phyloP scores from a whole-genome alignment of 2,888 invertebrate genomes.

The Girardia tigrina region DNA sequence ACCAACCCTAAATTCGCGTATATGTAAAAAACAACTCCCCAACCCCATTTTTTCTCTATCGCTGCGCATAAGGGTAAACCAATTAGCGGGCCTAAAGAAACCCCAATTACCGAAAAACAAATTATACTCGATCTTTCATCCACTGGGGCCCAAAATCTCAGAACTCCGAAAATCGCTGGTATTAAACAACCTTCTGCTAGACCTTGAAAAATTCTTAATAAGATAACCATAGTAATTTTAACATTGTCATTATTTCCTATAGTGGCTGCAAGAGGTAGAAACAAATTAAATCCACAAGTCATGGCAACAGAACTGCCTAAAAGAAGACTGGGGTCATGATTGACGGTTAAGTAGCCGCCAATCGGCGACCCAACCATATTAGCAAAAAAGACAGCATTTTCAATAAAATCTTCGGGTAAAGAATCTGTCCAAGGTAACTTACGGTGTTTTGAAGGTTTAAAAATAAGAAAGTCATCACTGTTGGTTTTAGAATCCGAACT shows the following conservation, averaged over 20 bases:
- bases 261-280: constrained; percentile 36
- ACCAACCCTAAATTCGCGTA: constrained; percentile 37
- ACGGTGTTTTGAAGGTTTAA: constrained; percentile 30
- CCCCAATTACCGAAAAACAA: constrained; percentile 36
- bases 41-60: constrained; percentile 37
- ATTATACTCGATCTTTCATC: constrained; percentile 35
- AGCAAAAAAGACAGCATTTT: constrained; percentile 36
- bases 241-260: constrained; percentile 32
- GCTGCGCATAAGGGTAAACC: constrained; percentile 36
- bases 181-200: constrained; percentile 37
- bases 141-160: constrained; percentile 37
- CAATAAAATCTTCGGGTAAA: constrained; percentile 35
- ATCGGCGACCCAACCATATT: constrained; percentile 36
- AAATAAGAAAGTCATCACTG: constrained; percentile 13
- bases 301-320: constrained; percentile 37
- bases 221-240: constrained; percentile 35
- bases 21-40: constrained; percentile 37
- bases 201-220: constrained; percentile 35
- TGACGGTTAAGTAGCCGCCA: constrained; percentile 36
- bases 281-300: constrained; percentile 37
- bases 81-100: constrained; percentile 36
- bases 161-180: constrained; percentile 37
- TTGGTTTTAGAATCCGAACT: background rate
- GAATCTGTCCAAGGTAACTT: constrained; percentile 35
- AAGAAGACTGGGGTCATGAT: constrained; percentile 36